phyloP scores from a whole-genome alignment of 2,888 invertebrate species.

The Heliconius cydno region DNA sequence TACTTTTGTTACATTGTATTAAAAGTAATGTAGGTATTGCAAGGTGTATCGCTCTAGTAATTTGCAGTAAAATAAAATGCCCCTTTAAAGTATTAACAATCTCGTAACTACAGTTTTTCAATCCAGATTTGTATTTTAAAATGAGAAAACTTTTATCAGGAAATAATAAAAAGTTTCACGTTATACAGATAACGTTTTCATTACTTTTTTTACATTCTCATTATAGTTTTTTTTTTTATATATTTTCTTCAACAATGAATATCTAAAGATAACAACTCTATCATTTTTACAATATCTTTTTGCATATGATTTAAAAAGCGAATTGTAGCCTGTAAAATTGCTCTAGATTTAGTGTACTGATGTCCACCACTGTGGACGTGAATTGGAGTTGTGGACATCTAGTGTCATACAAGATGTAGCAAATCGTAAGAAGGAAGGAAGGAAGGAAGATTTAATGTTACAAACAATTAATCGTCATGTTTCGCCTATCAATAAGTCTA shows the following conservation, averaged over 20 bases:
- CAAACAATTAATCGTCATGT: no score
- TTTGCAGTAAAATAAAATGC: conserved; percentile 20
- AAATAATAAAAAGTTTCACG: background rate
- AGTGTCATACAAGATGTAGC: no score
- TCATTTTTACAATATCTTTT: no score
- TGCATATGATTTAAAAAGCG: no score
- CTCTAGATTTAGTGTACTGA: no score
- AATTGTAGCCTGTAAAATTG: no score
- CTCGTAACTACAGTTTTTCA: conserved; percentile 10
- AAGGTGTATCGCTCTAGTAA: conserved; percentile 8
- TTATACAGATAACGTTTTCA: background rate
- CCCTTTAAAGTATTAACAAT: conserved; percentile 23
- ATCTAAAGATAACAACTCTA: no score
- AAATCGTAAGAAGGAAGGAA: no score
- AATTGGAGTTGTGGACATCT: no score
- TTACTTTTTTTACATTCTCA: background rate
- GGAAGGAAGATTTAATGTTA: no score
- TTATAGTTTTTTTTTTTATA: background rate
- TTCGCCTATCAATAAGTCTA: no score
- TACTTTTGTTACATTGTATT: background rate
- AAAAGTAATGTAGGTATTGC: conserved; percentile 3
- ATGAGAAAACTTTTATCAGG: conserved; percentile 15
- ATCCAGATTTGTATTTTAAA: conserved; percentile 19
- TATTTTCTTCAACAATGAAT: background rate
- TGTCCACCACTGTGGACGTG: no score